Evolutionary conservation across 2,797 vertebrate species (phyloP).

Genomic region (Fistularia tabacaria): DNA sequence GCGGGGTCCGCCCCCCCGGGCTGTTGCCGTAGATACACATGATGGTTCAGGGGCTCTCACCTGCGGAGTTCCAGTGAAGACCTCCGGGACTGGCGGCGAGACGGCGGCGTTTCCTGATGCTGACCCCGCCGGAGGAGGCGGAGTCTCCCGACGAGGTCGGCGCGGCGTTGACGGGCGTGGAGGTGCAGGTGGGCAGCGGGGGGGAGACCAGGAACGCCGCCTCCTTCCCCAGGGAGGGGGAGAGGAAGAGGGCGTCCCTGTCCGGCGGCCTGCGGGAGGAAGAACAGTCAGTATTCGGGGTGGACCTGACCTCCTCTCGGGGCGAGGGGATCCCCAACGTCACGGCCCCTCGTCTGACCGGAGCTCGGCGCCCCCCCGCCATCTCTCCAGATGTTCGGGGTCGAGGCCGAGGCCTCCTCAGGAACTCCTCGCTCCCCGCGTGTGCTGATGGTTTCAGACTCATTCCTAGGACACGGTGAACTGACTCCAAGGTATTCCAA

Average conservation of each 20-base stretch:
- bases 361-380: too few relatives aligned
- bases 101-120: constrained; percentile 70
- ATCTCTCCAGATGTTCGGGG: too few relatives aligned
- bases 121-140: constrained; percentile 36
- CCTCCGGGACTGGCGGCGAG: constrained; percentile 75
- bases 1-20: too few relatives aligned
- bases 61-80: constrained; percentile 75
- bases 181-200: constrained; percentile 52
- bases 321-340: too few relatives aligned
- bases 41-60: constrained; percentile 36
- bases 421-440: too few relatives aligned
- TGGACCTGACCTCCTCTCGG: too few relatives aligned
- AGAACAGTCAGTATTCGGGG: not conserved
- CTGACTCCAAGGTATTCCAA: too few relatives aligned
- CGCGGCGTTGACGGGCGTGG: constrained; percentile 32
- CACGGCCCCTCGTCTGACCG: too few relatives aligned
- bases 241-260: constrained; percentile 44
- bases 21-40: not conserved
- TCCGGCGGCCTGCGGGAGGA: constrained; percentile 49
- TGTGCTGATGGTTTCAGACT: too few relatives aligned
- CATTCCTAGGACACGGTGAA: too few relatives aligned
- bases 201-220: constrained; percentile 38
- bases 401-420: too few relatives aligned
- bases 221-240: constrained; percentile 46
- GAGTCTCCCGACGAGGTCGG: constrained; percentile 6